A percentile compares a stretch with the other conserved stretches of the same genome.
Conservation (phyloP, 1,140 invertebrate species). For the Heliothis virescens region DNA sequence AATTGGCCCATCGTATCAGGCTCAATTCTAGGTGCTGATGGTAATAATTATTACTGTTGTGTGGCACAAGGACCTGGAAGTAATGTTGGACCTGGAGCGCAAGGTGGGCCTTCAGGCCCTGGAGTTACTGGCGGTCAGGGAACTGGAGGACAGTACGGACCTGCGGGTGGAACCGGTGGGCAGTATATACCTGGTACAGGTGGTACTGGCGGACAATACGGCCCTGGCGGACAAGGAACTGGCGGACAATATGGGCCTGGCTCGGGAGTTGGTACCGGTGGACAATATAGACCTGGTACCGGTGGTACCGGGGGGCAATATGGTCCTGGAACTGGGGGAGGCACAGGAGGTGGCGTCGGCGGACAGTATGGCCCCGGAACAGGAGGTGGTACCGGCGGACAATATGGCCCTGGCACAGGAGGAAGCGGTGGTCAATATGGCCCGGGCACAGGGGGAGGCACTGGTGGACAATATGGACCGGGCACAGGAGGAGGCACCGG, state of each 20-base stretch:
- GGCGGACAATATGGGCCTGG: slow-evolving; percentile 22
- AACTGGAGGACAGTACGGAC: slow-evolving; percentile 44
- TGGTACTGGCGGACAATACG: slow-evolving; percentile 30
- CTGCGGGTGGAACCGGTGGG: slow-evolving; percentile 31
- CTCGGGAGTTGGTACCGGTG: not conserved
- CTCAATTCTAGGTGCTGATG: slow-evolving; percentile 55
- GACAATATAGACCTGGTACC: slow-evolving; percentile 19
- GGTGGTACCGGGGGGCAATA: slow-evolving; percentile 18
- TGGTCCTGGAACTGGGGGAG: not conserved
- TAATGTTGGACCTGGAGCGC: too few species aligned
- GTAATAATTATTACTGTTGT: slow-evolving; percentile 63
- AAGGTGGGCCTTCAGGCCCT: slow-evolving; percentile 15
- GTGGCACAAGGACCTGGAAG: slow-evolving; percentile 42
- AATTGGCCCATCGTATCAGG: slow-evolving; percentile 59
- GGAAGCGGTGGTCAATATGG: slow-evolving; percentile 43
- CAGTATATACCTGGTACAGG: slow-evolving; percentile 15
- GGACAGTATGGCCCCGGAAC: slow-evolving; percentile 51
- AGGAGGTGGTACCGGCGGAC: slow-evolving; percentile 37
- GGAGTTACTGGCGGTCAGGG: not conserved
- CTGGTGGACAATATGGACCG: slow-evolving; percentile 43
- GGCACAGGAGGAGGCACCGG: slow-evolving; percentile 21
- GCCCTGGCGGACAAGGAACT: slow-evolving; percentile 20
- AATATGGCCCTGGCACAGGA: slow-evolving; percentile 45
- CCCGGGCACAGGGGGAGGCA: slow-evolving; percentile 20
- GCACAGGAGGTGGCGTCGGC: too few species aligned